Percentiles rank a stretch among this genome's conserved stretches.
phyloP scores from a whole-genome alignment of 2,888 invertebrate genomes.

The Crocallis elinguaria region DNA sequence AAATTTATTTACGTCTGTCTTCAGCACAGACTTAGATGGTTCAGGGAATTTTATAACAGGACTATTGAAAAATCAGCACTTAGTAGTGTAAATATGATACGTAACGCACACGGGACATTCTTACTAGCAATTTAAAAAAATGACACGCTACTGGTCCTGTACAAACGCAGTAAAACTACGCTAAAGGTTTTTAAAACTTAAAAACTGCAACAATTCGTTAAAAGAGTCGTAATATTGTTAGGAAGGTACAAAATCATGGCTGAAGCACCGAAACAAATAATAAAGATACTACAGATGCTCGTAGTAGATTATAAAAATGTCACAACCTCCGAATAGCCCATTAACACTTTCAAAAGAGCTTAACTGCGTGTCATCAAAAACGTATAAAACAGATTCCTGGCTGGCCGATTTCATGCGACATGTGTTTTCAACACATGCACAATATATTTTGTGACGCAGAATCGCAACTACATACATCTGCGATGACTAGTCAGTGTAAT shows the following conservation, averaged over 20 bases:
- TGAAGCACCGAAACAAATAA: background rate
- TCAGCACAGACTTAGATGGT: too few species aligned
- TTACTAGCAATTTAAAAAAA: too few species aligned
- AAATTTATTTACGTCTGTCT: too few species aligned
- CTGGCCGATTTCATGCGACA: constrained; percentile 1
- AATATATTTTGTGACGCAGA: constrained; percentile 2
- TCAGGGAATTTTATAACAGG: too few species aligned
- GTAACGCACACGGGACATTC: too few species aligned
- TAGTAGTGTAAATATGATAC: too few species aligned
- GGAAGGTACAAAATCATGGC: background rate
- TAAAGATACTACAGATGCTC: background rate
- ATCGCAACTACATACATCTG: background rate
- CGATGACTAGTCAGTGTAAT: too few species aligned
- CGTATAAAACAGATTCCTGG: constrained; percentile 25
- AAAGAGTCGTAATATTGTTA: background rate
- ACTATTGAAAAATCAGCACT: too few species aligned
- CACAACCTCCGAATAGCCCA: constrained; percentile 10
- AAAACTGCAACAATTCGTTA: background rate
- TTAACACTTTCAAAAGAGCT: constrained; percentile 22
- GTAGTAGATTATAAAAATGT: constrained; percentile 8
- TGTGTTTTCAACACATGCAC: constrained; percentile 1
- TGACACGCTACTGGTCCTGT: too few species aligned
- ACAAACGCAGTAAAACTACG: too few species aligned
- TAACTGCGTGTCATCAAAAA: constrained; percentile 24
- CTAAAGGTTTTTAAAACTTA: background rate